Evolutionary conservation across 2,113 vertebrate species (phyloP).

Genomic region (Neofelis nebulosa): DNA sequence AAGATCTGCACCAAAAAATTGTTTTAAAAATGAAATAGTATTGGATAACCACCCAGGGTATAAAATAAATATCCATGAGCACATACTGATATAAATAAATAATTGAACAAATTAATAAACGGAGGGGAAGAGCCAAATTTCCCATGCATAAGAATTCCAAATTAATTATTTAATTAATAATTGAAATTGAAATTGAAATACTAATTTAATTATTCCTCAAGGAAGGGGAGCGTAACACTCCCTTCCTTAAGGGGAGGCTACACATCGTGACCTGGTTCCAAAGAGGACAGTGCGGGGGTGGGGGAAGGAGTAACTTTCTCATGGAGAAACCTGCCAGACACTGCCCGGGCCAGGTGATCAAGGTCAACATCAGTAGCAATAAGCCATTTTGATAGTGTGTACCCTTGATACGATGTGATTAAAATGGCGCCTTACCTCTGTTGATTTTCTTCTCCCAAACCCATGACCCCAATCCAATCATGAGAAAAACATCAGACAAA

Average conservation of each 20-base stretch:
- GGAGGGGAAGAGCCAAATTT: not conserved
- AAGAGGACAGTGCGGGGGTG: too few relatives aligned
- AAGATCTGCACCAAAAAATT: fast-evolving
- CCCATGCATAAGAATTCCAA: not conserved
- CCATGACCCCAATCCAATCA: not conserved
- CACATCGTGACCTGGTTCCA: not conserved
- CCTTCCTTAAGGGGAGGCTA: not conserved
- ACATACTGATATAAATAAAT: not conserved
- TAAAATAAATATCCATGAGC: not conserved
- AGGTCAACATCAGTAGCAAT: not conserved
- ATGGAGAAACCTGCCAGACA: not conserved
- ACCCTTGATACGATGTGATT: not conserved
- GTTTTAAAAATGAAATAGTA: not conserved
- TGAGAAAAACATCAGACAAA: not conserved
- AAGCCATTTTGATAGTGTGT: fast-evolving
- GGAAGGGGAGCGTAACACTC: fast-evolving
- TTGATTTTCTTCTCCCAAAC: not conserved
- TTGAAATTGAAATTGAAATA: too few relatives aligned
- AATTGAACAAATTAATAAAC: not conserved
- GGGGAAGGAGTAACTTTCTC: not conserved
- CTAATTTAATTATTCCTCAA: not conserved
- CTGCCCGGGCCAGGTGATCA: not conserved
- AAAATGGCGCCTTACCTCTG: not conserved
- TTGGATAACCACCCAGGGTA: not conserved
- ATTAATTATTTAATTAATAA: not conserved